Evolutionary conservation across 2,113 vertebrate genomes (phyloP).

Genomic region (Elgaria multicarinata): DNA sequence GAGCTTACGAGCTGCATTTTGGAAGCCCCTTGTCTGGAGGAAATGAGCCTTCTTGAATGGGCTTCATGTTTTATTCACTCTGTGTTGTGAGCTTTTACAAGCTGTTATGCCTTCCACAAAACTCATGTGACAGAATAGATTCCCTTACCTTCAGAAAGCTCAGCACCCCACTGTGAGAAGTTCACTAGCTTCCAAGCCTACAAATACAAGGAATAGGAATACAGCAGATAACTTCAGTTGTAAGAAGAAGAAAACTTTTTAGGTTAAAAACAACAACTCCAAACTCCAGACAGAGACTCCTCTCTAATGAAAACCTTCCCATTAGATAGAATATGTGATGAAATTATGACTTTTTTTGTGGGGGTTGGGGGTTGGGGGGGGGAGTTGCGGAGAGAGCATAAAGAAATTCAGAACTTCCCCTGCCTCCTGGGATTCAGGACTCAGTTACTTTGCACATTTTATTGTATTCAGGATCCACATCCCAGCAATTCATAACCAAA

Average conservation of each 20-base stretch:
- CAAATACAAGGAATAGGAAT: conserved; percentile 52
- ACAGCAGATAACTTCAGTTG: conserved; percentile 31
- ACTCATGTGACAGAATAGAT: conserved; percentile 51
- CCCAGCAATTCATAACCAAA: background rate
- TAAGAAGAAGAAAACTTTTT: background rate
- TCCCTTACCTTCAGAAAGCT: conserved; percentile 53
- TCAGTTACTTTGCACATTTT: background rate
- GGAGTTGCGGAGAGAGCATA: background rate
- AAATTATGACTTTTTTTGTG: conserved; percentile 11
- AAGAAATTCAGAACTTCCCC: background rate
- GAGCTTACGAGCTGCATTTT: conserved; percentile 24
- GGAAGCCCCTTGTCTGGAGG: conserved; percentile 48
- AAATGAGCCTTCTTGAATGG: conserved; percentile 38
- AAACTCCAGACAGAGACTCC: background rate
- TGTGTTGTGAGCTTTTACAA: conserved; percentile 50
- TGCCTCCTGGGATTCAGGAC: background rate
- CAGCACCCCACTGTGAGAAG: conserved; percentile 50
- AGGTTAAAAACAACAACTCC: conserved; percentile 3
- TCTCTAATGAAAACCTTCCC: background rate
- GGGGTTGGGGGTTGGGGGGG: background rate
- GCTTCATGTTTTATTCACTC: conserved; percentile 72
- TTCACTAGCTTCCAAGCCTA: conserved; percentile 55
- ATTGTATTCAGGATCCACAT: background rate
- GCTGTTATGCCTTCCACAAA: conserved; percentile 47
- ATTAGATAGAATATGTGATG: background rate